A percentile compares a stretch with the other conserved stretches of the same genome.
Conservation (phyloP, 2,797 vertebrate species). For the Helostoma temminkii region DNA sequence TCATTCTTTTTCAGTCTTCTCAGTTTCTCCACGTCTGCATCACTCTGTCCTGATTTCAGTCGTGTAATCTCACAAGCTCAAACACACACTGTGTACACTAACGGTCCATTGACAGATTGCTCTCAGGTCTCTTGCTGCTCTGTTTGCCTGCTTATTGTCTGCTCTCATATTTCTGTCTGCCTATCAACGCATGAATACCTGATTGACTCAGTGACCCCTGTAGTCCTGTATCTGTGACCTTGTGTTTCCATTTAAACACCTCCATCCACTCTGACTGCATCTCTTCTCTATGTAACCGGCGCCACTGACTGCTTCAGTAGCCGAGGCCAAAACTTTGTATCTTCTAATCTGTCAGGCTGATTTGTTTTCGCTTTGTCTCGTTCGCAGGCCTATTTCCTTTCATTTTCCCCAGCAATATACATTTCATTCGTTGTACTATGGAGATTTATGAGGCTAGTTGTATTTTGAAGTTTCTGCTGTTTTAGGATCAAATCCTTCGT, state of each 20-base stretch:
- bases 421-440: too few relatives aligned
- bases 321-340: constrained; percentile 9
- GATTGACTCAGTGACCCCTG: constrained; percentile 60
- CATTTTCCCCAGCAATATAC: background rate
- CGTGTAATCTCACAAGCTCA: constrained; percentile 19
- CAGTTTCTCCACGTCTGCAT: constrained; percentile 1
- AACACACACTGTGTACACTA: background rate
- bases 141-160: constrained; percentile 40
- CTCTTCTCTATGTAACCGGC: constrained; percentile 15
- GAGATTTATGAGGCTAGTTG: too few relatives aligned
- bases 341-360: background rate
- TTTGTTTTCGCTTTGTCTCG: background rate
- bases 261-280: background rate
- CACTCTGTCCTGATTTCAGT: constrained; percentile 29
- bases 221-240: constrained; percentile 40
- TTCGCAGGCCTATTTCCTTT: too few relatives aligned
- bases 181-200: constrained; percentile 44
- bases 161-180: constrained; percentile 67
- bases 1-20: constrained; percentile 5
- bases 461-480: too few relatives aligned
- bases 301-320: constrained; percentile 1
- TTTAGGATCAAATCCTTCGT: too few relatives aligned
- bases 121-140: constrained; percentile 47
- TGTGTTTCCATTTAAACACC: constrained; percentile 33
- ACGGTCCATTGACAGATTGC: constrained; percentile 32